These are phyloP conservation scores for Periophthalmus modestus DNA, from an alignment of 2,113 vertebrate genomes.

Conservation along the genomic window DNA sequence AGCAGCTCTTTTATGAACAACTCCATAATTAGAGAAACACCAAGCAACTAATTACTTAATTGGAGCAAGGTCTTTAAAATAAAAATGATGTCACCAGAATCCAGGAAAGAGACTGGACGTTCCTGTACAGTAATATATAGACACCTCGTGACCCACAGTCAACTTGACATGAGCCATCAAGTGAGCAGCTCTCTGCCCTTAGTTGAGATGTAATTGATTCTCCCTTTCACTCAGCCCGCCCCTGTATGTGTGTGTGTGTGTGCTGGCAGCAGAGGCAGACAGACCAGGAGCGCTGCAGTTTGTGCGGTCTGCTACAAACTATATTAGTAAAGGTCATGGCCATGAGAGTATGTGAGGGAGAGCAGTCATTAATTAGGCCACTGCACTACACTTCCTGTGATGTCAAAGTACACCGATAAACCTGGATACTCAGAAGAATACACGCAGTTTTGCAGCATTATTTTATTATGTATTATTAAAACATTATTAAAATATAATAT, in stretches of 20 bases:
- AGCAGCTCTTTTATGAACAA: conserved; percentile 79
- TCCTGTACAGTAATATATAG: conserved; percentile 42
- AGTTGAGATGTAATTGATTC: conserved; percentile 69
- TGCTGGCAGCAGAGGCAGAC: conserved; percentile 18
- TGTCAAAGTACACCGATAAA: conserved; percentile 82
- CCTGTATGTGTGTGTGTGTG: conserved; percentile 27
- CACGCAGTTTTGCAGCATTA: conserved; percentile 46
- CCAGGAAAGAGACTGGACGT: conserved; percentile 66
- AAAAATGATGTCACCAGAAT: conserved; percentile 78
- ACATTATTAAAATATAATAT: no score
- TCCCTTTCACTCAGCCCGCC: conserved; percentile 50
- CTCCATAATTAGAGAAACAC: conserved; percentile 76
- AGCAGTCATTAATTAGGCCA: conserved; percentile 73
- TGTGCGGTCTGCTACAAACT: conserved; percentile 66
- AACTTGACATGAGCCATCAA: conserved; percentile 67
- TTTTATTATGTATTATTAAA: background rate
- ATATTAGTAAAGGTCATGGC: conserved; percentile 71
- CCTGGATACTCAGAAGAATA: conserved; percentile 77
- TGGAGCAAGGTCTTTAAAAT: conserved; percentile 76
- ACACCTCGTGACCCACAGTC: conserved; percentile 53
- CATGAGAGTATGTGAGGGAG: conserved; percentile 39
- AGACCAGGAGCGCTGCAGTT: conserved; percentile 29
- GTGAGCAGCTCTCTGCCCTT: conserved; percentile 49
- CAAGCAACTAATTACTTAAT: conserved; percentile 80
- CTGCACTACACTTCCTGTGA: conserved; percentile 66